Conservation (phyloP, 2,888 invertebrate species). For the Ochlodes sylvanus region DNA sequence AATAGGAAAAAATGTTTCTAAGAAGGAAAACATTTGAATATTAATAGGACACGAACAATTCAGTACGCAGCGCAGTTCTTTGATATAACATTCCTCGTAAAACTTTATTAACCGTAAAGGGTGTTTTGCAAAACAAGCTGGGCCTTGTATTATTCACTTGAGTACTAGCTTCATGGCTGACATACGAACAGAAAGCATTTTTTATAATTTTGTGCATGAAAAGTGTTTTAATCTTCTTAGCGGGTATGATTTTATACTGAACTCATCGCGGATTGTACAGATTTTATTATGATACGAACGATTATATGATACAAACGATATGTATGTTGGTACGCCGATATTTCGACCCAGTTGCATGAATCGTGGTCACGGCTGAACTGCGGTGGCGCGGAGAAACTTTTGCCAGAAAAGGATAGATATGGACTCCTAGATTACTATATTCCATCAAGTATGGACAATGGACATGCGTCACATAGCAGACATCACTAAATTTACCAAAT, state of each 20-base stretch:
- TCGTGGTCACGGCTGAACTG: too few relatives aligned
- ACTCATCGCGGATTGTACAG: too few relatives aligned
- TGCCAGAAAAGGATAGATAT: too few relatives aligned
- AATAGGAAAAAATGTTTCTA: not conserved
- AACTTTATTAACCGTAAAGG: conserved; percentile 27
- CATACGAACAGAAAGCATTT: not conserved
- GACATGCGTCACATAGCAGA: too few relatives aligned
- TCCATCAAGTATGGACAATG: too few relatives aligned
- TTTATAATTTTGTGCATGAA: not conserved
- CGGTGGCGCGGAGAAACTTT: too few relatives aligned
- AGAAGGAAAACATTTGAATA: not conserved
- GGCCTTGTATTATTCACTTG: conserved; percentile 15
- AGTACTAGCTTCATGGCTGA: conserved; percentile 5
- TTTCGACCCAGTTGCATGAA: too few relatives aligned
- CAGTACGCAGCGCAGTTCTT: conserved; percentile 6
- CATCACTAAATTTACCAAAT: too few relatives aligned
- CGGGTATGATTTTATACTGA: conserved; percentile 5
- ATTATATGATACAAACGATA: too few relatives aligned
- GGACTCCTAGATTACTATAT: too few relatives aligned
- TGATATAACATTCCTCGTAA: conserved; percentile 25
- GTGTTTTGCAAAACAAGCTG: conserved; percentile 16
- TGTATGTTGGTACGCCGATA: too few relatives aligned
- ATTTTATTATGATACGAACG: too few relatives aligned
- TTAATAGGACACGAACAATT: conserved; percentile 11
- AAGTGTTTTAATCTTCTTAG: not conserved